Evolutionary conservation across 2,113 vertebrate species (phyloP).

Genomic region (Otolemur garnettii): DNA sequence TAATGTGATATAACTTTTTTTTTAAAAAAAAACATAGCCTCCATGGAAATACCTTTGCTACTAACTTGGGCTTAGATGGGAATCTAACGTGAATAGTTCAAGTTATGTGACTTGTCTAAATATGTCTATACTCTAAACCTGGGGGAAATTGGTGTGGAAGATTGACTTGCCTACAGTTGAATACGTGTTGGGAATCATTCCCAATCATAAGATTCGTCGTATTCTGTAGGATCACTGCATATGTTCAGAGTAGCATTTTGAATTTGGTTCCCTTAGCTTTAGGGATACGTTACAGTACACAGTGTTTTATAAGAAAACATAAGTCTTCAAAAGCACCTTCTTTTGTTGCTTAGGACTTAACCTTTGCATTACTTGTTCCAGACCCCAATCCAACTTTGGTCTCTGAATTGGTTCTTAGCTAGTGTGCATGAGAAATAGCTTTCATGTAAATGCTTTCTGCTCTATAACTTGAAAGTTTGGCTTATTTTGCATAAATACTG

Average conservation of each 20-base stretch:
- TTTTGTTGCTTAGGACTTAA: conserved; percentile 70
- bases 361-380: conserved; percentile 74
- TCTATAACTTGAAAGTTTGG: conserved; percentile 85
- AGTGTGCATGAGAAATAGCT: conserved; percentile 79
- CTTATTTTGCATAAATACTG: conserved; percentile 81
- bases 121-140: conserved; percentile 76
- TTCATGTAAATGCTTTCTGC: conserved; percentile 78
- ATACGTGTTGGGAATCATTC: conserved; percentile 77
- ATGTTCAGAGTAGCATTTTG: conserved; percentile 79
- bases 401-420: conserved; percentile 81
- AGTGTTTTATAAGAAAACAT: conserved; percentile 68
- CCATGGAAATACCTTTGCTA: conserved; percentile 75
- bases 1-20: conserved; percentile 71
- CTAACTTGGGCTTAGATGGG: conserved; percentile 78
- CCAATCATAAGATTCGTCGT: conserved; percentile 79
- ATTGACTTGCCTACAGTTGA: conserved; percentile 82
- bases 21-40: conserved; percentile 11
- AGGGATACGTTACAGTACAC: conserved; percentile 74
- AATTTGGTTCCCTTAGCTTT: conserved; percentile 76
- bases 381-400: conserved; percentile 74
- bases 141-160: conserved; percentile 78
- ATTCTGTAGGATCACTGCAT: conserved; percentile 75
- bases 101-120: conserved; percentile 77
- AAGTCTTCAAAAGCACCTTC: conserved; percentile 66
- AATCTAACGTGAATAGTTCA: conserved; percentile 78